These are phyloP conservation scores for Drosophila pseudoananassae DNA, from an alignment of 1,140 invertebrate species.

Conservation along the genomic window DNA sequence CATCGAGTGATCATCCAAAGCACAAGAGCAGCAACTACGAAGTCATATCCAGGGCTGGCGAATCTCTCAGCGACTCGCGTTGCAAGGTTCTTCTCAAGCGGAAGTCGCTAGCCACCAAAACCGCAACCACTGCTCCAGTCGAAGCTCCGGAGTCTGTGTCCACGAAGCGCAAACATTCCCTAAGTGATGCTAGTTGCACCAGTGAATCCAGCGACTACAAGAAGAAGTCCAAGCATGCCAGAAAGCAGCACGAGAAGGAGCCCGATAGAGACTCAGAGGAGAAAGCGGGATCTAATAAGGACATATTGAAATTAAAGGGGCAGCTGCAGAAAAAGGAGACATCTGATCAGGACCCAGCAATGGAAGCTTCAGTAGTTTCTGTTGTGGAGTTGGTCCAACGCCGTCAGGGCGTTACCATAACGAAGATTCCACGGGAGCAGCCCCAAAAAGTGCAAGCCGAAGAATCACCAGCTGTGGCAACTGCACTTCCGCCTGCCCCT, in stretches of 20 bases:
- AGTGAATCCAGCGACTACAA: conserved; percentile 56
- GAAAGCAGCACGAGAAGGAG: conserved; percentile 16
- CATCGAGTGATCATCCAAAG: conserved; percentile 44
- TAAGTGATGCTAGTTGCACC: conserved; percentile 56
- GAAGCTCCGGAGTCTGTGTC: not conserved
- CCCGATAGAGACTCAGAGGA: not conserved
- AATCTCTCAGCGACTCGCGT: conserved; percentile 59
- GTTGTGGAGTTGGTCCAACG: conserved; percentile 69
- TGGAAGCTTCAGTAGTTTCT: conserved; percentile 43
- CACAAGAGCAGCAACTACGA: conserved; percentile 69
- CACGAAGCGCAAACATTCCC: conserved; percentile 61
- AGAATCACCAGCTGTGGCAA: not conserved
- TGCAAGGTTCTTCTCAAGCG: conserved; percentile 77
- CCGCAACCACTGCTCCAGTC: not conserved
- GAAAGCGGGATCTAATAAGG: not conserved
- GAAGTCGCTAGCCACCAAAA: conserved; percentile 64
- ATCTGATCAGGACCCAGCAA: not conserved
- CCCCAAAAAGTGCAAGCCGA: conserved; percentile 19
- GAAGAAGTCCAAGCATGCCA: conserved; percentile 50
- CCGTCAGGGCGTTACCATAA: conserved; percentile 76
- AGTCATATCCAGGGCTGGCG: conserved; percentile 59
- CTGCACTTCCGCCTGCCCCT: not conserved
- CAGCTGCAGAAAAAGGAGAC: not conserved
- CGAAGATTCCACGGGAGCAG: conserved; percentile 67
- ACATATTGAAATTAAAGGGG: not conserved